Evolutionary conservation across 1,140 invertebrate species (phyloP), one percentile per base, ranked within the genome.

Genomic region (Zophobas atratus): DNA sequence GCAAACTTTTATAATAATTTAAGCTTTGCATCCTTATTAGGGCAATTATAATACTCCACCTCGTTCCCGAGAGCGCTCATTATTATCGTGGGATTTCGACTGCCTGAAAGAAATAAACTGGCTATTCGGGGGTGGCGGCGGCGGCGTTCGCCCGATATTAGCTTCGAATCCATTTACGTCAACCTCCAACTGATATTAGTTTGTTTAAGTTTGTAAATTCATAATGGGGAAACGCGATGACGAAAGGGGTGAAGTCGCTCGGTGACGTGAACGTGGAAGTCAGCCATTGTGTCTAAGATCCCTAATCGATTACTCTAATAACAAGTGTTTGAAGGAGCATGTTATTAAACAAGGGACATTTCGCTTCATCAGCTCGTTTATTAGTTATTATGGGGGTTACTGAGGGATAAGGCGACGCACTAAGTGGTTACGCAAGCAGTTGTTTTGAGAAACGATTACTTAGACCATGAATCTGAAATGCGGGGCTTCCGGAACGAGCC

Each of bases 1-100:
- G 79, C 77, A 77, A 82, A 81, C 77, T 82, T 82, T 82, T 81
- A 82, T 82, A 81, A 82, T 82, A 82, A 81, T 81, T 82, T 80
- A 49, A 80, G 81, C 77, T 82, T 82, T 82, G 80, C 79, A 82
- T 82, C 78, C 81, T 82, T 82, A 82, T 82, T 82, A 82, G 76
- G 80, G 81, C 78, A 82, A 82, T 82, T 82, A 82, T 71, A 77
- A 71, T 80, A 80, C 79, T 80, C 77, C 73, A 80, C 77, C 79
- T 79, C 77, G 75, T 80, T 78, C 55, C 32, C 20, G 60, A 67
- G 60, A n/a, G 38, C 39, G 71, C 39, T 56, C 72, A 60, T 60
- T 46, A 75, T 60, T 55, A 75, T 74, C 55, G 49, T 56, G 51
- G 71, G 38, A 73, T 56, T 56, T 55, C 55, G 38, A 39, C 56